Base-by-base conservation (phyloP, 2,113 vertebrate species). In the Gopherus evgoodei region DNA sequence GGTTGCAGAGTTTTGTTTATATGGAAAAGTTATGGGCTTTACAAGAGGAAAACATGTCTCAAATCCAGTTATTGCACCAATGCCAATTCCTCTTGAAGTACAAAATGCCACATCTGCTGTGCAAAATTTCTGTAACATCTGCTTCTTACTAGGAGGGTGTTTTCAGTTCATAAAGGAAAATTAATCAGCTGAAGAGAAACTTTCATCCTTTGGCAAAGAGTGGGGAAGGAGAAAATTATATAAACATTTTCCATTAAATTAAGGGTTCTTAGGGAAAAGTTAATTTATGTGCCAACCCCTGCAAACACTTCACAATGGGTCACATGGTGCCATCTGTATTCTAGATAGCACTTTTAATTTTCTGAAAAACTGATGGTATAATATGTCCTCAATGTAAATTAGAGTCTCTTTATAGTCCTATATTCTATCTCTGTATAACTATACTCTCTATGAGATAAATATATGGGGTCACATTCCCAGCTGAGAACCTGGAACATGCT, bases 61-160 rank as follows among this genome's bases (percentile, higher is more conserved):
- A 88, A 92, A 89, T 10, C 87, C 1, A 1, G 44, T 86, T 1
- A 0, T 54, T 87, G 72, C 83, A 62, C 24, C 87, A 86, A 81
- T 80, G 81, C 54, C 87, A 94, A 86, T 85, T 95, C 19, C 78
- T 90, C 95, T 89, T 81, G 69, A 94, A 94, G 87, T 81, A 86
- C 62, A 84, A 95, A 95, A 92, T 92, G 56, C 49, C 79, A 92
- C 93, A 94, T 78, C 62, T 95, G 83, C 42, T 92, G 19, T 87
- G 94, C 50, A 84, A 91, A 85, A 59, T 94, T 96, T 93, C 83
- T 44, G 76, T 59, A 91, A 83, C 87, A 93, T 93, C 95, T 96
- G 88, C 89, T 96, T 76, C 84, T 85, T 81, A 27, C 59, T 92
- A 78, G 47, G 76, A 85, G 75, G 35, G 31, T 53, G 44, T 90